phyloP scores from a whole-genome alignment of 2,113 vertebrate genomes.

The Stigmatopora argus region DNA sequence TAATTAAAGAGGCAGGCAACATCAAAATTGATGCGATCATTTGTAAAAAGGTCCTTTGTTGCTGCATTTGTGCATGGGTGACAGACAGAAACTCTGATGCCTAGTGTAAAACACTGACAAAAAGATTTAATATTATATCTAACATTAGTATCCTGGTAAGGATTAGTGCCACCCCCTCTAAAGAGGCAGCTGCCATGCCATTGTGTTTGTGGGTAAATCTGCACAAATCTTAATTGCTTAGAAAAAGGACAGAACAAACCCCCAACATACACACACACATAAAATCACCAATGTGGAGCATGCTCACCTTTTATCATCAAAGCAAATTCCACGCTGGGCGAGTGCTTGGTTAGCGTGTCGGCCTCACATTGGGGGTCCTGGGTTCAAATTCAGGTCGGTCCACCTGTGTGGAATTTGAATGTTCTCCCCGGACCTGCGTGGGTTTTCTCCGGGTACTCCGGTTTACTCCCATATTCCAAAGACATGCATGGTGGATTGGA shows the following conservation, averaged over 20 bases:
- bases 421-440: no score
- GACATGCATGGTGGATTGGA: no score
- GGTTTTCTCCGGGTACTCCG: no score
- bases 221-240: slow-evolving; percentile 26
- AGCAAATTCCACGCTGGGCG: neutral
- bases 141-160: slow-evolving; percentile 25
- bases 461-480: no score
- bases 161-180: slow-evolving; percentile 51
- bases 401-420: no score
- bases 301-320: neutral
- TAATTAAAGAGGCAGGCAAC: slow-evolving; percentile 35
- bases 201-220: slow-evolving; percentile 14
- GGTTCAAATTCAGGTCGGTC: no score
- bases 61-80: slow-evolving; percentile 11
- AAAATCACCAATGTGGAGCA: slow-evolving; percentile 10
- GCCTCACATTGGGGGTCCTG: no score
- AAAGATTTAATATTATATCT: slow-evolving; percentile 32
- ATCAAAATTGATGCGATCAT: slow-evolving; percentile 48
- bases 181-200: slow-evolving; percentile 34
- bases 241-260: slow-evolving; percentile 29
- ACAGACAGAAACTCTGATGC: slow-evolving; percentile 11
- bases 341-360: no score
- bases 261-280: neutral
- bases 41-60: slow-evolving; percentile 39
- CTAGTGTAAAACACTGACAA: slow-evolving; percentile 39